Conservation (phyloP, 1,140 invertebrate species). For the Neodiprion fabricii region DNA sequence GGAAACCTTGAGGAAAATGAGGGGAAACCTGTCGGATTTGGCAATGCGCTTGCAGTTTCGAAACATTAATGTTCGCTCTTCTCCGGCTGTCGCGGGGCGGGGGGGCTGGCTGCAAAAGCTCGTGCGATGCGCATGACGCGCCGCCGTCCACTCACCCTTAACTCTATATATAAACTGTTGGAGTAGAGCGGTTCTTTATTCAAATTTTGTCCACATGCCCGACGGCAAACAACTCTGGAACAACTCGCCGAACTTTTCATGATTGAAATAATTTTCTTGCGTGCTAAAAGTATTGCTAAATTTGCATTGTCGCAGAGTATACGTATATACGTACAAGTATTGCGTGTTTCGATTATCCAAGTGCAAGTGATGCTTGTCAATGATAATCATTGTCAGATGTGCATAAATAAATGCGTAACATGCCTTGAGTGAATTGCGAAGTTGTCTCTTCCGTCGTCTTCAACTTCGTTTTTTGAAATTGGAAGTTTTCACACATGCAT, state of each 20-base stretch:
- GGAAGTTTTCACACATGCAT: too few relatives aligned
- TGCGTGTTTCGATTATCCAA: too few relatives aligned
- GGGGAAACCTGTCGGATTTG: not conserved
- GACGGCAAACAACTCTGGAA: not conserved
- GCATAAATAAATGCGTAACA: too few relatives aligned
- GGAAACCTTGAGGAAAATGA: not conserved
- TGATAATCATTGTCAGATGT: too few relatives aligned
- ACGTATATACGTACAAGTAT: too few relatives aligned
- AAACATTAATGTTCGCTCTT: not conserved
- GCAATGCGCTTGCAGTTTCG: not conserved
- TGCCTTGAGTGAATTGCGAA: too few relatives aligned
- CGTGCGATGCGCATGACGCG: conserved; percentile 46
- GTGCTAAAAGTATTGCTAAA: too few relatives aligned
- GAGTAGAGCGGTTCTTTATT: conserved; percentile 38
- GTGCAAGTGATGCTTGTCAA: too few relatives aligned
- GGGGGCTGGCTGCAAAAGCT: not conserved
- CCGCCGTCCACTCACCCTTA: conserved; percentile 45
- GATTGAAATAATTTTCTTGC: too few relatives aligned
- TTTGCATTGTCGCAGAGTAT: too few relatives aligned
- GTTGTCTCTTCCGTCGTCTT: too few relatives aligned
- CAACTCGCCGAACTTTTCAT: not conserved
- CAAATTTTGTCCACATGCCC: conserved; percentile 27
- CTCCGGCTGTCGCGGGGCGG: not conserved
- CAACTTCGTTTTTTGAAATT: too few relatives aligned
- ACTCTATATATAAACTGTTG: conserved; percentile 33